A percentile compares a stretch with the other conserved stretches of the same genome.
phyloP scores from a whole-genome alignment of 2,113 vertebrate genomes.

The Hippocampus barbouri region DNA sequence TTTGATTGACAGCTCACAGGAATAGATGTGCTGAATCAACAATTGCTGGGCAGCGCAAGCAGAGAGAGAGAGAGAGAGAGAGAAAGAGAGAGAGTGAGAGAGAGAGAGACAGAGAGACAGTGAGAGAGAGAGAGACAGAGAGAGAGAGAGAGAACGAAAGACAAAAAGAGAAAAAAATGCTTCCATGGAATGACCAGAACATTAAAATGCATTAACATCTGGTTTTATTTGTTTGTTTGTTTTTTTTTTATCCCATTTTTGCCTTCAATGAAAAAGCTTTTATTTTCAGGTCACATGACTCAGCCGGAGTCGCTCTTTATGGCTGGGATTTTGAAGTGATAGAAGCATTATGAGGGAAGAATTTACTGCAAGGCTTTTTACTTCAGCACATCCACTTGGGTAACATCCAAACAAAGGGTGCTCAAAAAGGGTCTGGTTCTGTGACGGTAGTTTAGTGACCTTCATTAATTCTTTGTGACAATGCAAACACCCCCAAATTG shows the following conservation, averaged over 20 bases:
- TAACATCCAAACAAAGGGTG: neutral
- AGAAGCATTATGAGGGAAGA: conserved; percentile 1
- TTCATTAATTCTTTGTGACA: neutral
- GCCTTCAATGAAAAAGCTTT: conserved; percentile 3
- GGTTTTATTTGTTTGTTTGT: neutral
- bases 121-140: no score
- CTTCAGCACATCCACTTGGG: neutral
- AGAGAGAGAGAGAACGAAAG: no score
- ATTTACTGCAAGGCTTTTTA: neutral
- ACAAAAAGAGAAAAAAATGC: neutral
- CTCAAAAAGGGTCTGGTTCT: neutral
- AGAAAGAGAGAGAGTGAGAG: no score
- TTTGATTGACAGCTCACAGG: conserved; percentile 6
- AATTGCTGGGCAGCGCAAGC: neutral
- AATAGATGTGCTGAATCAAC: neutral
- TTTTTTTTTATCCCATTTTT: neutral
- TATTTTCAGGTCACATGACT: neutral
- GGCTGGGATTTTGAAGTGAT: conserved; percentile 1
- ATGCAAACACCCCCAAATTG: neutral
- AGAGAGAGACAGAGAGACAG: no score
- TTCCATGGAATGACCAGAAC: neutral
- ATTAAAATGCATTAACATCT: conserved; percentile 1
- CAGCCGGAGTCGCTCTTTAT: neutral
- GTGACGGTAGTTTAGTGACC: neutral
- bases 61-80: neutral